Evolutionary conservation across 37 sponge, comb jelly and placozoan genomes (phyloP).

Genomic region (Cliona cf. orientalis): DNA sequence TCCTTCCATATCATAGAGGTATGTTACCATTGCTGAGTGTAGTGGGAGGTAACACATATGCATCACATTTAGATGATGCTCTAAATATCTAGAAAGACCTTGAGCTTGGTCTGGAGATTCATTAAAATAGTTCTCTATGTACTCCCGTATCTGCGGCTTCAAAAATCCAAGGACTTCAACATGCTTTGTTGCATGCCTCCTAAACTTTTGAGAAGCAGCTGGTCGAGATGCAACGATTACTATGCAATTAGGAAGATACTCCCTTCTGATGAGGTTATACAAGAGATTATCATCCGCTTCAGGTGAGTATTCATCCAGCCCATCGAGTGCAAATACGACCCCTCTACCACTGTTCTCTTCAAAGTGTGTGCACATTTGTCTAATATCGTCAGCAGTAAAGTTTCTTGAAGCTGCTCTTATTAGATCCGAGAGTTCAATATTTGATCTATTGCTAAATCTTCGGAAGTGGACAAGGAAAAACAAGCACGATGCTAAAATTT

Average conservation of each 20-base stretch:
- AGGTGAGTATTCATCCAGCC: slow-evolving; percentile 23
- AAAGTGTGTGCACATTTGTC: neutral
- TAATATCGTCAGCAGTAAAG: neutral
- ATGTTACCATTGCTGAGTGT: slow-evolving; percentile 25
- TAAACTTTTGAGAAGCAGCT: neutral
- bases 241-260: neutral
- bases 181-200: neutral
- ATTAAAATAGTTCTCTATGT: neutral
- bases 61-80: slow-evolving; percentile 2
- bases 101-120: neutral
- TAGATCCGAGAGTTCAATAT: neutral
- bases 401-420: too few species aligned
- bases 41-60: slow-evolving; percentile 49
- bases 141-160: slow-evolving; percentile 4
- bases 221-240: slow-evolving; percentile 32
- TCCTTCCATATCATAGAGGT: neutral
- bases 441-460: neutral
- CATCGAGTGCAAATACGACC: slow-evolving; percentile 24
- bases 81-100: neutral
- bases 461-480: slow-evolving; percentile 6
- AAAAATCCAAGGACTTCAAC: slow-evolving; percentile 38
- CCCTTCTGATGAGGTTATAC: neutral
- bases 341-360: neutral
- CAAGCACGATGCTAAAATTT: neutral
- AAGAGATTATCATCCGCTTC: too few species aligned